Evolutionary conservation across 2,888 invertebrate species (phyloP), one percentile per base, ranked within the genome.

Genomic region (Hemistola chrysoprasaria): DNA sequence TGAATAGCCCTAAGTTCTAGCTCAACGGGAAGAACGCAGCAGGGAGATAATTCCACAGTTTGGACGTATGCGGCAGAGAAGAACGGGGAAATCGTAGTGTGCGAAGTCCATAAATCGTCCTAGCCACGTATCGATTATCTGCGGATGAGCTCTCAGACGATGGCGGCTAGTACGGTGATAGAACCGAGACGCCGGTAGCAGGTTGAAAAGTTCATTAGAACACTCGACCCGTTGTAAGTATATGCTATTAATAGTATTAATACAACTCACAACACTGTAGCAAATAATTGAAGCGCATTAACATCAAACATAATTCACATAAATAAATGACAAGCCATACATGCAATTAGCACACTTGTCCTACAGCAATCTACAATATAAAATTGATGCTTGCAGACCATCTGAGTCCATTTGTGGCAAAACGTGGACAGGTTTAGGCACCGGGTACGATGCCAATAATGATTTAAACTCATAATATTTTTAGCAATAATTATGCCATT

Each of bases 241-340:
- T n/a, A n/a, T n/a, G n/a, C n/a, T 16, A 16, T 2, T 4, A 16
- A 16, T 16, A 16, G n/a, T n/a, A 16, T 16, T 16, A 16, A 16
- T 4, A 16, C 16, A 16, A 16, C 16, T 16, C 2, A 16, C 16
- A 37, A 43, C 43, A 37, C 31, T 30, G 43, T 47, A 30, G 40
- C 38, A 44, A 44, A 27, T 31, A 24, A 39, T 41, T 40, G 47
- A 31, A 34, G 29, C 35, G 39, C 45, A 53, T 53, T 59, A 50
- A 52, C 50, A 56, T 39, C 44, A 31, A 37, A 21, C 40, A 47
- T 61, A 56, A 56, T 54, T 57, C 51, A 54, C 37, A 40, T 39
- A 38, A n/a, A n/a, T n/a, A n/a, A n/a, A n/a, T 58, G 55, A 54
- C 56, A 40, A 56, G 48, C 46, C 33, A n/a, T n/a, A 32, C 47